Conservation (phyloP, 2,888 invertebrate genomes). For the Pachymerium ferrugineum region DNA sequence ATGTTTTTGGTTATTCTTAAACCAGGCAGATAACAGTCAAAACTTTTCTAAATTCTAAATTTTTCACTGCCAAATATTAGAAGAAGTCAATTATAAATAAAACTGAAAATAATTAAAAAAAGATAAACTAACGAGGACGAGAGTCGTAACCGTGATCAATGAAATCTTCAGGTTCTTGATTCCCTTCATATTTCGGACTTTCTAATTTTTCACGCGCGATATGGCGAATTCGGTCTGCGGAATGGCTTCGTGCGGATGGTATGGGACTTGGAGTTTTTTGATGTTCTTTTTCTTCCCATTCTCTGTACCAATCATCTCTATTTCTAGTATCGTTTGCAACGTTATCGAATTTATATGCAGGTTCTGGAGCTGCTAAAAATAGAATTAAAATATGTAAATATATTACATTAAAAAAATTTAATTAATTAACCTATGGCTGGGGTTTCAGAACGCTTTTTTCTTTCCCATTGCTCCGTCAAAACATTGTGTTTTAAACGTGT, state of each 20-base stretch:
- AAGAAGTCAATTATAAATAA: too few species aligned
- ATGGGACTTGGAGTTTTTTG: not conserved
- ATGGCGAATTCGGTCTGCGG: not conserved
- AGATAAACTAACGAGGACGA: not conserved
- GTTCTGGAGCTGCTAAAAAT: not conserved
- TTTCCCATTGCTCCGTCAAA: not conserved
- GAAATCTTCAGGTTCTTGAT: not conserved
- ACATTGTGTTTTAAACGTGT: slow-evolving; percentile 5
- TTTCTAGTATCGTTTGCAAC: not conserved
- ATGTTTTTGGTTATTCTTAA: too few species aligned
- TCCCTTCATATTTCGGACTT: not conserved
- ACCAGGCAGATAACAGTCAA: too few species aligned
- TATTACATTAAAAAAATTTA: too few species aligned
- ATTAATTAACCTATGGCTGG: too few species aligned
- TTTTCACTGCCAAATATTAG: too few species aligned
- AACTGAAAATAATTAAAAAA: too few species aligned
- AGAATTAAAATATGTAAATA: too few species aligned
- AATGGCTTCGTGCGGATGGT: not conserved
- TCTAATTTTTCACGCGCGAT: not conserved
- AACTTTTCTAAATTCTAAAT: too few species aligned
- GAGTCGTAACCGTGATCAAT: not conserved
- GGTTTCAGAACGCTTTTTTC: not conserved
- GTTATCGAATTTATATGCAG: too few species aligned
- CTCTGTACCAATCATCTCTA: not conserved
- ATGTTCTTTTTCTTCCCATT: slow-evolving; percentile 25